phyloP scores from a whole-genome alignment of 2,113 vertebrate species.

The Pogona vitticeps region DNA sequence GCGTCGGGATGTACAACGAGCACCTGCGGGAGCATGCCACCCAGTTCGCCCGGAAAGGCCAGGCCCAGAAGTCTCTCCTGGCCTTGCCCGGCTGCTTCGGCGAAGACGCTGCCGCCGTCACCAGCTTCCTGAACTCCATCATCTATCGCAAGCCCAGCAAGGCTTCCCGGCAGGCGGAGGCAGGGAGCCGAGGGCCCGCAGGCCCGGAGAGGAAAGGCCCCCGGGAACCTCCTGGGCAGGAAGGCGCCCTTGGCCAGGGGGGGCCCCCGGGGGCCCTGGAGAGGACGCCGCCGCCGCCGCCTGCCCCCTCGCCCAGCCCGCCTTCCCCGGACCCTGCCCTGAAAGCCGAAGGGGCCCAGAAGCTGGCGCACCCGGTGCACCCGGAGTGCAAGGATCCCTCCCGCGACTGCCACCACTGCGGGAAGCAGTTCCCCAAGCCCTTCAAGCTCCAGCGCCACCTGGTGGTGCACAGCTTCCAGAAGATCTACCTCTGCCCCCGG shows the following conservation, averaged over 20 bases:
- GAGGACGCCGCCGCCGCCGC: slow-evolving; percentile 64
- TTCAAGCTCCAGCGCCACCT: slow-evolving; percentile 98
- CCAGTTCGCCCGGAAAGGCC: slow-evolving; percentile 91
- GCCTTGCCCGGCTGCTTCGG: slow-evolving; percentile 81
- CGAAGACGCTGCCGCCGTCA: slow-evolving; percentile 79
- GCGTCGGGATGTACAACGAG: slow-evolving; percentile 98
- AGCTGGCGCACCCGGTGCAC: slow-evolving; percentile 81
- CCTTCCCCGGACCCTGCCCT: slow-evolving; percentile 72
- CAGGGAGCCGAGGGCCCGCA: slow-evolving; percentile 32
- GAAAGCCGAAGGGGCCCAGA: slow-evolving; percentile 75
- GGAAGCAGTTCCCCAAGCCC: slow-evolving; percentile 97
- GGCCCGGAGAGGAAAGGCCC: slow-evolving; percentile 70
- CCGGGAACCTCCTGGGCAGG: slow-evolving; percentile 57
- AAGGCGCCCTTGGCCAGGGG: slow-evolving; percentile 45
- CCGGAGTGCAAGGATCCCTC: slow-evolving; percentile 95
- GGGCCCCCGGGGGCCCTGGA: slow-evolving; percentile 56
- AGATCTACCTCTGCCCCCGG: slow-evolving; percentile 92
- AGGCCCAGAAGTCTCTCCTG: slow-evolving; percentile 82
- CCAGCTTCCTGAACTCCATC: slow-evolving; percentile 87
- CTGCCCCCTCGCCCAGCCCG: slow-evolving; percentile 31
- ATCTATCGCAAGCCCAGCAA: slow-evolving; percentile 82
- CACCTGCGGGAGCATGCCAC: slow-evolving; percentile 94
- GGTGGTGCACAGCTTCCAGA: slow-evolving; percentile 95
- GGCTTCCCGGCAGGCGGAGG: slow-evolving; percentile 68
- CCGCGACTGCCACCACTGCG: slow-evolving; percentile 97